These are phyloP conservation scores for Centropristis striata DNA, from an alignment of 2,113 vertebrate species.

Conservation along the genomic window DNA sequence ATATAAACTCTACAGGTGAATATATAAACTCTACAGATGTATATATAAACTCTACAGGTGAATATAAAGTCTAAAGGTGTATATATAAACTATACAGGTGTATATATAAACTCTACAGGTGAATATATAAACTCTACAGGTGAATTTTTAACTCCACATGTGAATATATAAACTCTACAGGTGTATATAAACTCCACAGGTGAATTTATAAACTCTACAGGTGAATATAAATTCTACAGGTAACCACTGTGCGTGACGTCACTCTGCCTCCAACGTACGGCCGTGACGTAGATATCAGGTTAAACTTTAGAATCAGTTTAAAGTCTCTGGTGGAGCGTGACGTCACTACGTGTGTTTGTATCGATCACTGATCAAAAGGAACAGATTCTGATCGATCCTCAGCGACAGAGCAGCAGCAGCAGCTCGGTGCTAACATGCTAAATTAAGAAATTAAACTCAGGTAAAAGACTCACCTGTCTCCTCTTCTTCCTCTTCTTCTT, in stretches of 20 bases:
- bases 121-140: no score
- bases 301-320: not conserved
- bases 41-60: no score
- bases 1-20: no score
- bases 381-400: not conserved
- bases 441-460: not conserved
- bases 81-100: no score
- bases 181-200: no score
- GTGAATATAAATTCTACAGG: not conserved
- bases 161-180: no score
- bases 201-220: not conserved
- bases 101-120: no score
- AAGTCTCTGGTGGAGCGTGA: rapidly evolving
- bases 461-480: not conserved
- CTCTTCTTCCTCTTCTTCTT: not conserved
- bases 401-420: not conserved
- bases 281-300: not conserved
- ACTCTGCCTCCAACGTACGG: not conserved
- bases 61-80: no score
- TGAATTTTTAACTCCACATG: no score
- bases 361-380: not conserved
- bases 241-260: not conserved
- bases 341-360: not conserved
- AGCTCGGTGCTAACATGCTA: constrained; percentile 15
- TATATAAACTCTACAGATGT: no score